Evolutionary conservation across 1,140 invertebrate genomes (phyloP).

Genomic region (Diploscapter pachys): DNA sequence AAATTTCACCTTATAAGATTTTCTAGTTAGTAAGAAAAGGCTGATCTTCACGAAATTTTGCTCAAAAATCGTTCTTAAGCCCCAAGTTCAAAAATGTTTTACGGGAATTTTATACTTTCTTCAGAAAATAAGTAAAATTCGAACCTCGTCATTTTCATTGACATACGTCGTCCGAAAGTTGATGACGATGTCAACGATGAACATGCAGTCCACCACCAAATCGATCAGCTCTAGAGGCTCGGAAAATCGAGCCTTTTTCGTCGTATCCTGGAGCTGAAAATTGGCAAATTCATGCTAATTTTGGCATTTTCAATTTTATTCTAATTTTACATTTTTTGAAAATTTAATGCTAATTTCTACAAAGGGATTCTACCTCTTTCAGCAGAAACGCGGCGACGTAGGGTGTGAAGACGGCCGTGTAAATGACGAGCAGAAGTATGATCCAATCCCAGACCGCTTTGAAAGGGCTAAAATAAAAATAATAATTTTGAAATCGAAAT

Average conservation of each 20-base stretch:
- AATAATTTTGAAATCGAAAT: not conserved
- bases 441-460: slow-evolving; percentile 99
- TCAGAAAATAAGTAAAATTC: not conserved
- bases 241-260: slow-evolving; percentile 58
- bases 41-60: too few relatives aligned
- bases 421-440: slow-evolving; percentile 91
- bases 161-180: slow-evolving; percentile 99
- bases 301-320: too few relatives aligned
- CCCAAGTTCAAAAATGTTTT: too few relatives aligned
- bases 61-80: too few relatives aligned
- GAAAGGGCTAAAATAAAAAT: slow-evolving; percentile 69
- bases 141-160: slow-evolving; percentile 91
- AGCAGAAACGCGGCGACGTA: slow-evolving; percentile 96
- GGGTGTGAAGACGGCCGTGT: slow-evolving; percentile 97
- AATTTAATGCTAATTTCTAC: too few relatives aligned
- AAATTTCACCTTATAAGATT: too few relatives aligned
- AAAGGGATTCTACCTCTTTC: slow-evolving; percentile 59
- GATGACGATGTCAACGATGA: slow-evolving; percentile 96
- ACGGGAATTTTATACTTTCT: too few relatives aligned
- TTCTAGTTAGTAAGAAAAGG: too few relatives aligned
- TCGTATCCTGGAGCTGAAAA: slow-evolving; percentile 25
- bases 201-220: slow-evolving; percentile 88
- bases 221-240: slow-evolving; percentile 65
- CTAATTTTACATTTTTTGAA: too few relatives aligned
- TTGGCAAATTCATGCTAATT: not conserved